phyloP scores from a whole-genome alignment of 2,113 vertebrate genomes.

The Crotophaga sulcirostris region DNA sequence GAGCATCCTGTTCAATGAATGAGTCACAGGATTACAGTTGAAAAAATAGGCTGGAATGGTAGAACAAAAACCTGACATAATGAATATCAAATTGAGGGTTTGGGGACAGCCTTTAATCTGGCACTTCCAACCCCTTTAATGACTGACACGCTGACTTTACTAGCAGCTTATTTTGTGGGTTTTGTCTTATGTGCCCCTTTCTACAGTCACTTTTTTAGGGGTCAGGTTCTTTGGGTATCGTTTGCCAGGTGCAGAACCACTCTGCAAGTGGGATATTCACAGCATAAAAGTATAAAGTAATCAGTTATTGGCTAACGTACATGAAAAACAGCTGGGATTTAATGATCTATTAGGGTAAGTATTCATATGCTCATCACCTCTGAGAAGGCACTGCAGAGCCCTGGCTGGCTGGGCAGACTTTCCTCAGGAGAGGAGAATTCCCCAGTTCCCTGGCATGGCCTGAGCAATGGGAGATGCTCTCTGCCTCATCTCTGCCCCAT shows the following conservation, averaged over 20 bases:
- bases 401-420: background rate
- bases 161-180: background rate
- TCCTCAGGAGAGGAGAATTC: background rate
- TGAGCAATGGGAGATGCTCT: background rate
- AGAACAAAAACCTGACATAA: conserved; percentile 25
- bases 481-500: background rate
- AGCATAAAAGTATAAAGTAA: background rate
- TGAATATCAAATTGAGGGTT: background rate
- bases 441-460: fast-evolving
- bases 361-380: background rate
- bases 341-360: fast-evolving
- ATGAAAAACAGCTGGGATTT: background rate
- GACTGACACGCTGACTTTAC: background rate
- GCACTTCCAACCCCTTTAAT: background rate
- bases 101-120: background rate
- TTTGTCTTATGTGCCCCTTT: background rate
- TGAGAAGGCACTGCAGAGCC: background rate
- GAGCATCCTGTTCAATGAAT: conserved; percentile 60
- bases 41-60: conserved; percentile 22
- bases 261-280: background rate
- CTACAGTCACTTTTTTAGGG: background rate
- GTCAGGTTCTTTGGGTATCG: background rate
- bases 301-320: background rate
- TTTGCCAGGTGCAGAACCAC: background rate
- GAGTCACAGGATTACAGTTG: conserved; percentile 58